Conservation (phyloP, 1,140 invertebrate species). For the Drosophila orosa region DNA sequence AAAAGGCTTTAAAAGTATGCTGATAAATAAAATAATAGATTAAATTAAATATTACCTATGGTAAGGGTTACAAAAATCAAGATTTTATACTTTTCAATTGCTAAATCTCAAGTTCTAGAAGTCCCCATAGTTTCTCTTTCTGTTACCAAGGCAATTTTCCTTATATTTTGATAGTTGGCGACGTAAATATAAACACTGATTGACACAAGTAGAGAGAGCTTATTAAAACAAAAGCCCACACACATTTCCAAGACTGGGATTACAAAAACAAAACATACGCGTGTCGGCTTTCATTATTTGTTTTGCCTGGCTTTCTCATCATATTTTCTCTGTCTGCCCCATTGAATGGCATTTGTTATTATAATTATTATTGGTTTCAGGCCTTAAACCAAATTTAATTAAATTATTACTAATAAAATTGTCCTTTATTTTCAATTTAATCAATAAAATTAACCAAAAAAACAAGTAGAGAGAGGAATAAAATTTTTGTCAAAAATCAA, state of each 20-base stretch:
- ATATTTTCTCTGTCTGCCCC: neutral
- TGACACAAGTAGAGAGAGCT: neutral
- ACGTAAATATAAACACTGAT: neutral
- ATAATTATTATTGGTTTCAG: neutral
- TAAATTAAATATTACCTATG: neutral
- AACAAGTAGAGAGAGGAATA: neutral
- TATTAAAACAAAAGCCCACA: neutral
- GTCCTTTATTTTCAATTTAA: neutral
- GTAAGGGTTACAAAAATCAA: neutral
- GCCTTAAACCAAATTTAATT: neutral
- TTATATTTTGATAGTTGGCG: neutral
- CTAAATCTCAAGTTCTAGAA: neutral
- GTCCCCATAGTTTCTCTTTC: neutral
- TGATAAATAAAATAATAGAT: too few species aligned
- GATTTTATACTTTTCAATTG: neutral
- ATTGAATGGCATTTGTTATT: conserved; percentile 7
- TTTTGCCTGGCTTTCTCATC: neutral
- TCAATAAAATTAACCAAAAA: neutral
- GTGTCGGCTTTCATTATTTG: neutral
- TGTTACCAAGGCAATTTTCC: neutral
- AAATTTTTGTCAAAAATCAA: neutral
- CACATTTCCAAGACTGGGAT: neutral
- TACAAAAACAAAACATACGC: conserved; percentile 1
- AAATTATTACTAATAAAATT: neutral
- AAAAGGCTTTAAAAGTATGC: too few species aligned